A percentile compares a stretch with the other conserved stretches of the same genome.
phyloP scores from a whole-genome alignment of 2,888 invertebrate genomes.

The Yponomeuta malinellus region DNA sequence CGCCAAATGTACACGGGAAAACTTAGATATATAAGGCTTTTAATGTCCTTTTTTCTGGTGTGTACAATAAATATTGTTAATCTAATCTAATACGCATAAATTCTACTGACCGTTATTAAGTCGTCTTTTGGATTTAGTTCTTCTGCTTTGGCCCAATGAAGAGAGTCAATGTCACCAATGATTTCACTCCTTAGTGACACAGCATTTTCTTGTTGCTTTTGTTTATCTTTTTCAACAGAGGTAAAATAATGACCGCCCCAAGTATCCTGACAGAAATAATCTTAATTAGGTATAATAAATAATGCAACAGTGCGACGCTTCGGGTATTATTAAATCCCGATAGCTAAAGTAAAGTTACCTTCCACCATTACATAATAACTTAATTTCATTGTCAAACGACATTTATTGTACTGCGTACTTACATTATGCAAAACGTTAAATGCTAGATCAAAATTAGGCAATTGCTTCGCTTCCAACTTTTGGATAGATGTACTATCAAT shows the following conservation, averaged over 20 bases:
- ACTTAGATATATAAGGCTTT: background rate
- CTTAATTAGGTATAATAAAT: too few relatives aligned
- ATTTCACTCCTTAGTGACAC: slow-evolving; percentile 24
- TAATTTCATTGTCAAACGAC: too few relatives aligned
- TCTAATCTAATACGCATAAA: background rate
- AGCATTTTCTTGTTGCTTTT: background rate
- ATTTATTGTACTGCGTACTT: slow-evolving; percentile 16
- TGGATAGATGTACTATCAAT: slow-evolving; percentile 22
- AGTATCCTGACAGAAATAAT: slow-evolving; percentile 21
- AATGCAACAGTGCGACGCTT: too few relatives aligned
- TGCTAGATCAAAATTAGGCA: slow-evolving; percentile 24
- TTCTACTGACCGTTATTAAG: slow-evolving; percentile 25
- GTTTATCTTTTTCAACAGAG: slow-evolving; percentile 6
- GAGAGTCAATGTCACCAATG: slow-evolving; percentile 29
- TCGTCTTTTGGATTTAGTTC: slow-evolving; percentile 20
- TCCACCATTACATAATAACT: too few relatives aligned
- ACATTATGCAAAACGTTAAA: slow-evolving; percentile 26
- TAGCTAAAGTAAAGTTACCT: too few relatives aligned
- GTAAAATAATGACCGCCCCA: slow-evolving; percentile 32
- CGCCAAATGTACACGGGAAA: too few relatives aligned
- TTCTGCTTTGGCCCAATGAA: slow-evolving; percentile 31
- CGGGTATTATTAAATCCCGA: too few relatives aligned
- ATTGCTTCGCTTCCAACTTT: slow-evolving; percentile 22
- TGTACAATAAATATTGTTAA: too few relatives aligned
- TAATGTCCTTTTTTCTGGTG: background rate